Percentiles rank a stretch among this genome's conserved stretches.
phyloP scores from a whole-genome alignment of 2,113 vertebrate species.

The Castor canadensis region DNA sequence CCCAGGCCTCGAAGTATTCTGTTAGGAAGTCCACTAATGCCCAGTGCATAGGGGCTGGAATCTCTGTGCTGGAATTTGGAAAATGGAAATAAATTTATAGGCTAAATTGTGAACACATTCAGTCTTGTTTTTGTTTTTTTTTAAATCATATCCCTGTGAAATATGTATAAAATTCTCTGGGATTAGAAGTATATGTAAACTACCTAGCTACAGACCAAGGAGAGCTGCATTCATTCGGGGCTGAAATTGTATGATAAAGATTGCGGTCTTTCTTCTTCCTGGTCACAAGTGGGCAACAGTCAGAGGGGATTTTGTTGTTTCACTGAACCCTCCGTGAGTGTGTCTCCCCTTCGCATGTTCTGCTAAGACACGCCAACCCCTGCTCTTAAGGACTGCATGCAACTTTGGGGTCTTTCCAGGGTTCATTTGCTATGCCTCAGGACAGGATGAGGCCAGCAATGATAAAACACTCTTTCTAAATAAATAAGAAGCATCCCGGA shows the following conservation, averaged over 20 bases:
- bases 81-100: slow-evolving; percentile 75
- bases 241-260: slow-evolving; percentile 59
- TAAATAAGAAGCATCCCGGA: slow-evolving; percentile 56
- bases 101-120: slow-evolving; percentile 73
- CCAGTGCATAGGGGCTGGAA: slow-evolving; percentile 57
- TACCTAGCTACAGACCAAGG: slow-evolving; percentile 75
- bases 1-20: slow-evolving; percentile 64
- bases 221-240: slow-evolving; percentile 62
- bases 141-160: slow-evolving; percentile 71
- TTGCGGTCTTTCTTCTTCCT: slow-evolving; percentile 69
- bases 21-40: slow-evolving; percentile 68
- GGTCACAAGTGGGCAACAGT: slow-evolving; percentile 61
- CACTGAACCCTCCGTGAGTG: slow-evolving; percentile 48
- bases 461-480: slow-evolving; percentile 29
- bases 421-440: slow-evolving; percentile 33
- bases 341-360: slow-evolving; percentile 1
- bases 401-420: slow-evolving; percentile 10
- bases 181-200: slow-evolving; percentile 75
- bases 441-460: slow-evolving; percentile 17
- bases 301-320: slow-evolving; percentile 44
- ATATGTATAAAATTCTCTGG: slow-evolving; percentile 63
- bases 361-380: slow-evolving; percentile 40
- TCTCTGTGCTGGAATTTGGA: slow-evolving; percentile 66
- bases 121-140: slow-evolving; percentile 62
- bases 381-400: slow-evolving; percentile 19